Evolutionary conservation across 2,797 vertebrate species (phyloP).

Genomic region (Columba guinea): DNA sequence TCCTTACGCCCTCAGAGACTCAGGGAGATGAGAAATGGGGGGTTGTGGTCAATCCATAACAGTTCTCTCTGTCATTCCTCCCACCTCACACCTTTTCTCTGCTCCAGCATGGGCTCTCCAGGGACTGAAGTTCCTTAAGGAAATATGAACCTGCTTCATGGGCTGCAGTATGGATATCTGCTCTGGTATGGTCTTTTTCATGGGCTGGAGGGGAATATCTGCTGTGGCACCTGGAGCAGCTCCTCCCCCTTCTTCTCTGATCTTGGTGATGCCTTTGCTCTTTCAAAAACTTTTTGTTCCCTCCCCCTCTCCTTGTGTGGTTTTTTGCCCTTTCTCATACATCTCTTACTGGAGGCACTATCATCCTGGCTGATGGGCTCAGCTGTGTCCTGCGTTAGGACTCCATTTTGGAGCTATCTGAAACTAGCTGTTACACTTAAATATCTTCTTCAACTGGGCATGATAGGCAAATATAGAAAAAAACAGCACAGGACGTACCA

Average conservation of each 20-base stretch:
- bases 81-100: background rate
- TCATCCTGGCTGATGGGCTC: background rate
- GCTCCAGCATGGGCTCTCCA: background rate
- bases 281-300: background rate
- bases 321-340: background rate
- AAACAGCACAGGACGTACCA: background rate
- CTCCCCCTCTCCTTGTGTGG: background rate
- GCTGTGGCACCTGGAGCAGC: background rate
- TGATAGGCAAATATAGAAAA: background rate
- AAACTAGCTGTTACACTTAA: background rate
- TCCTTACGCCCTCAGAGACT: rapidly evolving
- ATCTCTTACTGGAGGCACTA: background rate
- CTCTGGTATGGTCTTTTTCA: background rate
- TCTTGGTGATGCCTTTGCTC: background rate
- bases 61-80: background rate
- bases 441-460: background rate
- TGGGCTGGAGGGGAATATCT: background rate
- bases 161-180: background rate
- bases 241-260: background rate
- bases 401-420: background rate
- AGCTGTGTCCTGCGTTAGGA: rapidly evolving
- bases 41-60: background rate
- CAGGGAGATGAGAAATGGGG: background rate
- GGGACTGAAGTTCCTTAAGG: background rate
- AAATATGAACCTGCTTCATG: background rate